Percentiles rank a stretch among this genome's conserved stretches.
Evolutionary conservation across 2,888 invertebrate species (phyloP).

Genomic region (Erebia aethiops): DNA sequence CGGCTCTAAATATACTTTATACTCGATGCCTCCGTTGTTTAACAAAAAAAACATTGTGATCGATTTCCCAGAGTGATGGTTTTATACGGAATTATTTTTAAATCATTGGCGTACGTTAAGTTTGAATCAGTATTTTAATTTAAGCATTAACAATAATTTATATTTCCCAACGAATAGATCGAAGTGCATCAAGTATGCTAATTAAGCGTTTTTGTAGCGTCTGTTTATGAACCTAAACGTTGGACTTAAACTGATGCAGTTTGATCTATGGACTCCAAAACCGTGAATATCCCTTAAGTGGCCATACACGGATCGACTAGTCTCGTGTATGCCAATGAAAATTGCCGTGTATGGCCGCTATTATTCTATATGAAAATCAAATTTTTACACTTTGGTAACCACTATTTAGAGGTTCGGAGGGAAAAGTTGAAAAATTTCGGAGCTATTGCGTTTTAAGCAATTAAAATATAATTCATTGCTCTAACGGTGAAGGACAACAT

Average conservation of each 20-base stretch:
- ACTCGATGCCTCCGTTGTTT: neutral
- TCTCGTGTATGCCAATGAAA: neutral
- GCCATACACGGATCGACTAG: too few species aligned
- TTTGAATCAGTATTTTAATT: slow-evolving; percentile 1
- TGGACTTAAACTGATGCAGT: neutral
- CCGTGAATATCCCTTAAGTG: neutral
- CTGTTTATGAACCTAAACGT: neutral
- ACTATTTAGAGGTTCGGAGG: too few species aligned
- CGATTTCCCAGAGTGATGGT: neutral
- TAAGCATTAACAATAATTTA: neutral
- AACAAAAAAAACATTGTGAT: neutral
- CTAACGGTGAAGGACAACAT: too few species aligned
- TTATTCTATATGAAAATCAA: too few species aligned
- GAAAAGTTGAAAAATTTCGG: too few species aligned
- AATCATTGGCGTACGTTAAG: neutral
- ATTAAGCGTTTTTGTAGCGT: neutral
- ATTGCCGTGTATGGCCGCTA: too few species aligned
- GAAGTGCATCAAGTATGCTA: neutral
- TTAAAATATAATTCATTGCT: too few species aligned
- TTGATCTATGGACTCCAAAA: neutral
- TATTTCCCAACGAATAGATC: neutral
- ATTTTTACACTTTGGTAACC: too few species aligned
- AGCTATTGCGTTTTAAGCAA: too few species aligned
- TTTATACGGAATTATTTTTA: neutral
- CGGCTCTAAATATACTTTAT: neutral